Evolutionary conservation across 2,888 invertebrate genomes (phyloP).

Genomic region (Penaeus monodon): DNA sequence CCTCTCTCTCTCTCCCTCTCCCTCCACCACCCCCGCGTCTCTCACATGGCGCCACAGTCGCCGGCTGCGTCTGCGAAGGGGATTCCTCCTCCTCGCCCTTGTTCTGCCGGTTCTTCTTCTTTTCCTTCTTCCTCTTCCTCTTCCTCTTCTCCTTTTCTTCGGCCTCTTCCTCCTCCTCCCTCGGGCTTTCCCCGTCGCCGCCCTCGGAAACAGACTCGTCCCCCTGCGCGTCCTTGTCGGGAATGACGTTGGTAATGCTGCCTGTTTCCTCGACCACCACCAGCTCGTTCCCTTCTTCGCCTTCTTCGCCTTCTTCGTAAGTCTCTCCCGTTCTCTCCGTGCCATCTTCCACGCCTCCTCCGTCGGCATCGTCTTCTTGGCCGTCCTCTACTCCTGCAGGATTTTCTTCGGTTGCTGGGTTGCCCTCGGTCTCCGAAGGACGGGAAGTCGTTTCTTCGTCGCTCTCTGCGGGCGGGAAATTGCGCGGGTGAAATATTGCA

Average conservation of each 20-base stretch:
- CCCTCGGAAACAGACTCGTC: slow-evolving; percentile 50
- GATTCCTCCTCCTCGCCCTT: neutral
- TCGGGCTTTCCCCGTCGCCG: slow-evolving; percentile 12
- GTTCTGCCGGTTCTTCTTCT: slow-evolving; percentile 29
- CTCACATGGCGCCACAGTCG: too few relatives aligned
- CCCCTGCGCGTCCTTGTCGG: slow-evolving; percentile 58
- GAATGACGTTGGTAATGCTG: slow-evolving; percentile 42
- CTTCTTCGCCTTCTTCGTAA: neutral
- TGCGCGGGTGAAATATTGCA: too few relatives aligned
- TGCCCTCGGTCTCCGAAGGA: neutral
- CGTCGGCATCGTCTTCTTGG: neutral
- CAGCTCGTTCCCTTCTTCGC: slow-evolving; percentile 40
- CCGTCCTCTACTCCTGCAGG: neutral
- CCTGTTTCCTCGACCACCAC: slow-evolving; percentile 38
- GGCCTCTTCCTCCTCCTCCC: slow-evolving; percentile 12
- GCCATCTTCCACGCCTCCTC: neutral
- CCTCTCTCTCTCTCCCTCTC: too few relatives aligned
- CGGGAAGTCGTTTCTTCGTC: neutral
- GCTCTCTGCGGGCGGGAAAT: neutral
- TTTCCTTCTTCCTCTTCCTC: slow-evolving; percentile 31
- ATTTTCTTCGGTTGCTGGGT: neutral
- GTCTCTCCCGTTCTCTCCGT: neutral
- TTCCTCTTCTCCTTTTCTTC: slow-evolving; percentile 16
- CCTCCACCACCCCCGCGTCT: too few relatives aligned
- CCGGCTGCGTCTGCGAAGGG: neutral